phyloP scores from a whole-genome alignment of 2,888 invertebrate species.

The Escarpia spicata region DNA sequence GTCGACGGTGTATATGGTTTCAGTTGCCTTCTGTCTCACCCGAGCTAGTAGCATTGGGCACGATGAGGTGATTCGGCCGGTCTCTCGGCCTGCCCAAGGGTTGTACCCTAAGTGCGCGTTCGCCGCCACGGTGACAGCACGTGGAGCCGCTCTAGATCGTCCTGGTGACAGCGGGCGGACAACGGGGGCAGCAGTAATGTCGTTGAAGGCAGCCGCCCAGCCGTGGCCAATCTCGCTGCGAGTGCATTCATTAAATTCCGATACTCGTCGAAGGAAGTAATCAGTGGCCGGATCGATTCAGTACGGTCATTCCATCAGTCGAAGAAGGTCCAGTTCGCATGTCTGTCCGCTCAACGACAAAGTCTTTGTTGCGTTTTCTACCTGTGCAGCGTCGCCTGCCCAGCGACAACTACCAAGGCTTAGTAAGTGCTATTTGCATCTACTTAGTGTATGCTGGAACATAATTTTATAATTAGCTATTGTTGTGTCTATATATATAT shows the following conservation, averaged over 20 bases:
- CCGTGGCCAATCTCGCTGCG: slow-evolving; percentile 9
- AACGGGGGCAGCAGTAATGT: not conserved
- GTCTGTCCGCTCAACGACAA: not conserved
- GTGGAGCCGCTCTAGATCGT: too few species aligned
- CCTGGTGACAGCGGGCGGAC: not conserved
- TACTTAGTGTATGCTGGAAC: not conserved
- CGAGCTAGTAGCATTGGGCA: not conserved
- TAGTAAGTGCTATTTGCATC: not conserved
- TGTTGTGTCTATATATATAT: too few species aligned
- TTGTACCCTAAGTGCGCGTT: not conserved
- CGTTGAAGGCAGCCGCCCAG: slow-evolving; percentile 3
- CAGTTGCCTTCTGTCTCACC: not conserved
- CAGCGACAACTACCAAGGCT: not conserved
- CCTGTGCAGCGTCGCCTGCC: not conserved
- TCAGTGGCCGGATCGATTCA: slow-evolving; percentile 1
- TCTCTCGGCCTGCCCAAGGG: not conserved
- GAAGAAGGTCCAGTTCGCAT: not conserved
- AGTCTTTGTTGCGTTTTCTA: not conserved
- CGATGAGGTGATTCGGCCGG: too few species aligned
- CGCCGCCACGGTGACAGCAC: not conserved
- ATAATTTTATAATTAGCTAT: not conserved
- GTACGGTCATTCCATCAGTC: not conserved
- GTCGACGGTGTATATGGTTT: not conserved
- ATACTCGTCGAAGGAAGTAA: slow-evolving; percentile 13
- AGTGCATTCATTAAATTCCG: slow-evolving; percentile 16